Percentiles rank a stretch among this genome's conserved stretches.
These are phyloP conservation scores for Arctocebus calabarensis DNA, from an alignment of 2,797 vertebrate species.

Conservation along the genomic window DNA sequence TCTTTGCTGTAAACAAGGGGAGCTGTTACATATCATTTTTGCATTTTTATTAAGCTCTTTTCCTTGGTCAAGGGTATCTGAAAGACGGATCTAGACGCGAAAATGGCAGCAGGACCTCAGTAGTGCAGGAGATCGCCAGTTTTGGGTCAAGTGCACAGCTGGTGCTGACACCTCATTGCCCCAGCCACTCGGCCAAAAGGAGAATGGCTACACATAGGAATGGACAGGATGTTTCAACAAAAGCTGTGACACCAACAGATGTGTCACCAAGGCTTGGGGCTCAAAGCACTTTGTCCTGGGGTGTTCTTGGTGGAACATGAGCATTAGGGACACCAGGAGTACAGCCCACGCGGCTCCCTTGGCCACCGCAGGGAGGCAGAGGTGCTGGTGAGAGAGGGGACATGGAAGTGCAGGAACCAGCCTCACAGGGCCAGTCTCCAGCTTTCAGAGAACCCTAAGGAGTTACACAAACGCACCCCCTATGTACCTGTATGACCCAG, in stretches of 20 bases:
- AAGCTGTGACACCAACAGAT: not conserved
- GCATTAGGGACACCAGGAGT: not conserved
- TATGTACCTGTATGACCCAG: not conserved
- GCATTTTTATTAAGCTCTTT: slow-evolving; percentile 2
- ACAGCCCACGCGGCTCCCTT: not conserved
- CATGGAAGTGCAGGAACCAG: not conserved
- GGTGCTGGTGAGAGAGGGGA: not conserved
- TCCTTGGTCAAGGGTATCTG: not conserved
- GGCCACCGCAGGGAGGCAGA: not conserved
- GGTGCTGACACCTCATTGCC: not conserved
- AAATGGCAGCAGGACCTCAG: too few relatives aligned
- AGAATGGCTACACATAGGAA: not conserved
- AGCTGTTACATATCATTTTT: not conserved
- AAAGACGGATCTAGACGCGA: not conserved
- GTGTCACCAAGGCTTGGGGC: not conserved
- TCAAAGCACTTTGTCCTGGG: not conserved
- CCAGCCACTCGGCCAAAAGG: not conserved
- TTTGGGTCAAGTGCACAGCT: not conserved
- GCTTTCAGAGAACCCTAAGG: not conserved
- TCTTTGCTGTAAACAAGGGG: not conserved
- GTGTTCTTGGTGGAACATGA: not conserved
- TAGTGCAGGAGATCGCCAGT: not conserved
- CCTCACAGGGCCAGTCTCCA: not conserved
- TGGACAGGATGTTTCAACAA: not conserved
- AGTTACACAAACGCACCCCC: fast-evolving